Evolutionary conservation across 2,888 invertebrate genomes (phyloP).

Genomic region (Bombyx huttoni): DNA sequence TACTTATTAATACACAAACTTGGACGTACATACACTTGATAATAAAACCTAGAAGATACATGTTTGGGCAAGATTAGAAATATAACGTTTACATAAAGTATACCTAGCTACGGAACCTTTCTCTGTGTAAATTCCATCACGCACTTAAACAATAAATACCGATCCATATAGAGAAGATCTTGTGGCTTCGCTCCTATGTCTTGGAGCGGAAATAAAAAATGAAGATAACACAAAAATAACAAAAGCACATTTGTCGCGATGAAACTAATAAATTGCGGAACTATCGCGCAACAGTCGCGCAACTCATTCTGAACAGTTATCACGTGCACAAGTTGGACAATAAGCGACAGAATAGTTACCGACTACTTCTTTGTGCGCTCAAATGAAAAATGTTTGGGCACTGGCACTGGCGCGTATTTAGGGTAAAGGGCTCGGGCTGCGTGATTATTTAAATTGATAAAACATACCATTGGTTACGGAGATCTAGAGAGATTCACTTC

Average conservation of each 20-base stretch:
- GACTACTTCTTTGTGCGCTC: slow-evolving; percentile 23
- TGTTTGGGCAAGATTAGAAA: too few species aligned
- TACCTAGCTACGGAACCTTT: too few species aligned
- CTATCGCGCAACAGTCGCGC: not conserved
- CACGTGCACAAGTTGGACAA: slow-evolving; percentile 24
- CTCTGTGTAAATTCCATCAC: too few species aligned
- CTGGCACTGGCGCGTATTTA: slow-evolving; percentile 6
- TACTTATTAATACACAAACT: too few species aligned
- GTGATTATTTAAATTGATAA: not conserved
- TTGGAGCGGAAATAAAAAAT: not conserved
- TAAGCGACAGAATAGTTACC: slow-evolving; percentile 24
- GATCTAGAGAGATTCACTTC: too few species aligned
- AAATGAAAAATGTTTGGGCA: slow-evolving; percentile 42
- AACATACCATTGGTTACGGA: too few species aligned
- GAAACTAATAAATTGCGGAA: not conserved
- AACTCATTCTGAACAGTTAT: slow-evolving; percentile 5
- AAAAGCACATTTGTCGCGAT: not conserved
- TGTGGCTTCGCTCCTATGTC: too few species aligned
- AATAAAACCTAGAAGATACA: too few species aligned
- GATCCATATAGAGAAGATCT: too few species aligned
- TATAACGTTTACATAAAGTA: too few species aligned
- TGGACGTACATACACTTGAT: too few species aligned
- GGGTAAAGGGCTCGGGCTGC: not conserved
- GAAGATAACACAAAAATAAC: not conserved
- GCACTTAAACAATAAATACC: too few species aligned